Evolutionary conservation across 1,140 invertebrate species (phyloP), one percentile per base, ranked within the genome.

Genomic region (Brachystomella parvula): DNA sequence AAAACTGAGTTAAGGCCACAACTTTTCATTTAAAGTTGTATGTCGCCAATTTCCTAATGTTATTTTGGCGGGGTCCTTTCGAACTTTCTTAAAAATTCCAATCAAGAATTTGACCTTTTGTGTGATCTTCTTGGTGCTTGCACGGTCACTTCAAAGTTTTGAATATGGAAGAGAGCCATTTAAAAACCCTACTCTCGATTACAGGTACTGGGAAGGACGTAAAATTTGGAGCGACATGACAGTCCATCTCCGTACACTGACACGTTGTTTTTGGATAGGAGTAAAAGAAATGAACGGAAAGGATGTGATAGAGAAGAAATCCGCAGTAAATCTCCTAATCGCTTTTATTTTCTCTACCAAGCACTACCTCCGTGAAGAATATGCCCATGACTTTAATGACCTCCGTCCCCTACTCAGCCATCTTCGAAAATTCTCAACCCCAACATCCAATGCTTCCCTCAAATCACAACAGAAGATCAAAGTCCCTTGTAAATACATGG

Each of bases 121-220:
- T 44, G 39, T 44, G 39, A 44, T 44, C n/a, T 44, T 44, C n/a
- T 44, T 44, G 39, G 39, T 12, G 9, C n/a, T 44, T 44, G 9
- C 9, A 44, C n/a, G 9, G 39, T 12, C 9, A 44, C 9, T 12
- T 44, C n/a, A 12, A 9, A 44, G n/a, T 12, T 44, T 44, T 44
- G 39, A 12, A 44, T 12, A 12, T 44, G 39, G 39, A 44, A 44
- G n/a, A 12, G 9, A 44, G n/a, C 39, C n/a, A n/a, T n/a, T n/a
- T 9, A 44, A 44, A n/a, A 44, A 12, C n/a, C n/a, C n/a, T 44
- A 12, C n/a, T 56, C 24, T 62, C 35, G 12, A 12, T 15, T 26
- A 32, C 17, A 69, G 68, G 30, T 70, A 70, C 26, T 70, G 65
- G 65, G 68, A 70, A 70, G 68, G 68, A 1, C n/a, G 68, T 6